Conservation (phyloP, 1,140 invertebrate genomes). For the Proales similis region DNA sequence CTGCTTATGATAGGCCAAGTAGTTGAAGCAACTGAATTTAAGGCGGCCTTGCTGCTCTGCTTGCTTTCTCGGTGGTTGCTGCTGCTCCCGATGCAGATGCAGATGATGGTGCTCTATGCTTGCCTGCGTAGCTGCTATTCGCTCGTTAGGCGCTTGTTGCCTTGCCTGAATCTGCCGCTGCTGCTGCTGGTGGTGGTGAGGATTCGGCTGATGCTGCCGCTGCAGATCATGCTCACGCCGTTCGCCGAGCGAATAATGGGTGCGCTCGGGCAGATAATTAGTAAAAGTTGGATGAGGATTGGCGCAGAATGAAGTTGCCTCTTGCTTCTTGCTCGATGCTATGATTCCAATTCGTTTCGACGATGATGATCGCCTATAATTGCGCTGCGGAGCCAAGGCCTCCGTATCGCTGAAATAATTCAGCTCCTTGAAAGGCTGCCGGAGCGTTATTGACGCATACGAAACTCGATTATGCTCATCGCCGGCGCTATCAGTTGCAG, state of each 20-base stretch:
- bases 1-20: too few species aligned
- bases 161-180: slow-evolving; percentile 7
- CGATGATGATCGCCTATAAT: slow-evolving; percentile 7
- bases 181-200: slow-evolving; percentile 25
- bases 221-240: background rate
- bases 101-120: too few species aligned
- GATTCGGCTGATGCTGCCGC: slow-evolving; percentile 3
- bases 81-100: too few species aligned
- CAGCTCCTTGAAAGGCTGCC: slow-evolving; percentile 33
- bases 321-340: too few species aligned
- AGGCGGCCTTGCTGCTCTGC: too few species aligned
- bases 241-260: background rate
- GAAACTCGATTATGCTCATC: slow-evolving; percentile 30
- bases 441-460: slow-evolving; percentile 35
- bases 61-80: too few species aligned
- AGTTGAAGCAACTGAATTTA: too few species aligned
- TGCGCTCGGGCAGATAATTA: background rate
- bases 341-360: too few species aligned
- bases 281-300: background rate
- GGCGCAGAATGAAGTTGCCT: background rate
- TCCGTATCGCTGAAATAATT: slow-evolving; percentile 38
- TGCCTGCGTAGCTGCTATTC: too few species aligned
- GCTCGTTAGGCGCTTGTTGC: background rate
- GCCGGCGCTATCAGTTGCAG: slow-evolving; percentile 4
- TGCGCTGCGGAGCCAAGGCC: background rate